Conservation (phyloP, 2,888 invertebrate genomes). For the Omphaloscelis lunosa region DNA sequence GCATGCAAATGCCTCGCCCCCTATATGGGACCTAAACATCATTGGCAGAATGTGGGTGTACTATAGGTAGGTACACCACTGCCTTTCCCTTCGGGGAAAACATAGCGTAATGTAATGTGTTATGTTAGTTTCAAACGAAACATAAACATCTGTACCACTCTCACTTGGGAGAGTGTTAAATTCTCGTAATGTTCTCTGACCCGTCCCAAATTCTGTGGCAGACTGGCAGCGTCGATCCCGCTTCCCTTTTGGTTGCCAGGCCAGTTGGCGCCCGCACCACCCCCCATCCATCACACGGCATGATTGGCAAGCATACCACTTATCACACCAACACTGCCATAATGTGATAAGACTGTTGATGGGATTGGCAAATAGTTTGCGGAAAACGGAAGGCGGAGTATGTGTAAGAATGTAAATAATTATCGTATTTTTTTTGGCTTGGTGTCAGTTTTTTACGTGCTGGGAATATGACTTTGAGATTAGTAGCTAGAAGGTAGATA, state of each 20-base stretch:
- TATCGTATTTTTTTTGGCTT: conserved; percentile 42
- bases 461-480: conserved; percentile 35
- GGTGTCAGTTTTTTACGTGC: conserved; percentile 35
- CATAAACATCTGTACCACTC: conserved; percentile 17
- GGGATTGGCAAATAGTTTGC: conserved; percentile 55
- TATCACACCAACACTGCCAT: conserved; percentile 36
- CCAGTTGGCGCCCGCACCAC: conserved; percentile 74
- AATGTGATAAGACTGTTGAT: conserved; percentile 51
- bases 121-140: not conserved
- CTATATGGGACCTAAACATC: too few relatives aligned
- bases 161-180: conserved; percentile 44
- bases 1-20: too few relatives aligned
- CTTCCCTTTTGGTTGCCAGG: conserved; percentile 57
- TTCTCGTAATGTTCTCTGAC: conserved; percentile 40
- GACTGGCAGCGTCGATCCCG: not conserved
- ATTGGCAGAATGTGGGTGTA: too few relatives aligned
- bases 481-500: conserved; percentile 1
- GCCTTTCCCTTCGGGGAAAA: too few relatives aligned
- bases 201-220: conserved; percentile 31
- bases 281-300: conserved; percentile 69
- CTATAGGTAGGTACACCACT: too few relatives aligned
- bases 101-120: too few relatives aligned
- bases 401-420: conserved; percentile 46
- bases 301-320: conserved; percentile 68
- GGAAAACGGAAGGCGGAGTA: conserved; percentile 54